phyloP scores from a whole-genome alignment of 2,888 invertebrate genomes.

The Chloroclysta siterata region DNA sequence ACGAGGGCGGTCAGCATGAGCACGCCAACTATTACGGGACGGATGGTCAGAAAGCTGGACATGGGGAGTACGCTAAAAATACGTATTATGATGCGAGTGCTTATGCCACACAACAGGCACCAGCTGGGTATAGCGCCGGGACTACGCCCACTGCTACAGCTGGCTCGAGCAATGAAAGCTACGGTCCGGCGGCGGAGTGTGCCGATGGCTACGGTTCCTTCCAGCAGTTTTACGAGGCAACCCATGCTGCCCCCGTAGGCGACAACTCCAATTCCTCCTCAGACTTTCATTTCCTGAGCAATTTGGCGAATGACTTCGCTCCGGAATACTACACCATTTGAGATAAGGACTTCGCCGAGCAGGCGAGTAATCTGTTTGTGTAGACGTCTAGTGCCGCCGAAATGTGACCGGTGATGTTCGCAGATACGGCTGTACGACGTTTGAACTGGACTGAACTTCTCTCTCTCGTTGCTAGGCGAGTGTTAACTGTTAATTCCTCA shows the following conservation, averaged over 20 bases:
- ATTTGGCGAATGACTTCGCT: conserved; percentile 95
- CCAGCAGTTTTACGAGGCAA: conserved; percentile 88
- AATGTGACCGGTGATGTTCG: conserved; percentile 27
- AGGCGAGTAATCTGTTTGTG: conserved; percentile 82
- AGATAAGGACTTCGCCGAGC: conserved; percentile 84
- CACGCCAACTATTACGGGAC: conserved; percentile 74
- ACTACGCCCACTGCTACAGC: conserved; percentile 50
- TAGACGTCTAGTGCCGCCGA: conserved; percentile 51
- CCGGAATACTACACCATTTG: conserved; percentile 93
- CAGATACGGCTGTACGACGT: conserved; percentile 51
- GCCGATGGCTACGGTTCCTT: conserved; percentile 88
- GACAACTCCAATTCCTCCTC: conserved; percentile 97
- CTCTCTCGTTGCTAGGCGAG: conserved; percentile 64
- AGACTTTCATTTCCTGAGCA: conserved; percentile 96
- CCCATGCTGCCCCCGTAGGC: conserved; percentile 83
- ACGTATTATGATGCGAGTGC: conserved; percentile 75
- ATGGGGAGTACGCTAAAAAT: conserved; percentile 82
- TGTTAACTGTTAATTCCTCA: conserved; percentile 57
- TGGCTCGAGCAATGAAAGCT: conserved; percentile 72
- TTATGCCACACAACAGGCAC: conserved; percentile 68
- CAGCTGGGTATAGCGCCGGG: conserved; percentile 54
- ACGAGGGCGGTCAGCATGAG: conserved; percentile 73
- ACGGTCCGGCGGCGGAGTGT: conserved; percentile 77
- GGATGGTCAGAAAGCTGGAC: conserved; percentile 81
- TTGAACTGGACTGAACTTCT: conserved; percentile 53